A percentile compares a stretch with the other conserved stretches of the same genome.
Conservation (phyloP, 1,140 invertebrate species). For the Pachyrhynchus sulphureomaculatus region DNA sequence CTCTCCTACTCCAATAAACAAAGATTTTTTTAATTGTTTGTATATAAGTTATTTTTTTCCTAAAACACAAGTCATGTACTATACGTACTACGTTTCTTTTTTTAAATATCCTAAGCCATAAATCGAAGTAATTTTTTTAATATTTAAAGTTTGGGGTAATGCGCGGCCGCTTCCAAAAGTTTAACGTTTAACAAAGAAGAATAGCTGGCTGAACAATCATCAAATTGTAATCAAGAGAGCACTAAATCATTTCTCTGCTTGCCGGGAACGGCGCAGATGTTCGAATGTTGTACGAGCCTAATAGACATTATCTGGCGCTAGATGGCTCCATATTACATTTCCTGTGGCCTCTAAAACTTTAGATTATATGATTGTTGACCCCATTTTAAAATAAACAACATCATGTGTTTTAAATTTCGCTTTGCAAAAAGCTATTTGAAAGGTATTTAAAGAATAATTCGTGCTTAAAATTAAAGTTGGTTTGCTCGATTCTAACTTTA, state of each 20-base stretch:
- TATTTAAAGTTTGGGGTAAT: conserved; percentile 39
- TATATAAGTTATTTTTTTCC: no score
- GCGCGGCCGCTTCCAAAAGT: conserved; percentile 42
- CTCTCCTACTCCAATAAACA: no score
- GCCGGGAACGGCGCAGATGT: conserved; percentile 39
- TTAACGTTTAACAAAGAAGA: conserved; percentile 43
- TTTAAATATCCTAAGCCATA: conserved; percentile 9
- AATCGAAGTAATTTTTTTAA: conserved; percentile 33
- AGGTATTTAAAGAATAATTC: no score
- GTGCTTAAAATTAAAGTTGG: no score
- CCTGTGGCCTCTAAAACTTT: no score
- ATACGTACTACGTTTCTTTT: no score
- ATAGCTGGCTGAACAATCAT: conserved; percentile 46
- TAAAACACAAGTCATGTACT: no score
- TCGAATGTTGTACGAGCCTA: conserved; percentile 25
- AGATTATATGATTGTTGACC: no score
- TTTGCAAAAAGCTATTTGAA: no score
- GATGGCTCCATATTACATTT: conserved; percentile 31
- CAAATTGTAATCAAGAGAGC: conserved; percentile 50
- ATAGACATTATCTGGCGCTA: conserved; percentile 32
- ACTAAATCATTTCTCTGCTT: conserved; percentile 45
- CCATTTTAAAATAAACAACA: not conserved
- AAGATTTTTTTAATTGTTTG: no score
- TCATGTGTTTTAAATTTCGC: not conserved
- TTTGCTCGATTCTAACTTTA: no score